Evolutionary conservation across 2,797 vertebrate genomes (phyloP), one percentile per base, ranked within the genome.

Genomic region (Bucorvus abyssinicus): DNA sequence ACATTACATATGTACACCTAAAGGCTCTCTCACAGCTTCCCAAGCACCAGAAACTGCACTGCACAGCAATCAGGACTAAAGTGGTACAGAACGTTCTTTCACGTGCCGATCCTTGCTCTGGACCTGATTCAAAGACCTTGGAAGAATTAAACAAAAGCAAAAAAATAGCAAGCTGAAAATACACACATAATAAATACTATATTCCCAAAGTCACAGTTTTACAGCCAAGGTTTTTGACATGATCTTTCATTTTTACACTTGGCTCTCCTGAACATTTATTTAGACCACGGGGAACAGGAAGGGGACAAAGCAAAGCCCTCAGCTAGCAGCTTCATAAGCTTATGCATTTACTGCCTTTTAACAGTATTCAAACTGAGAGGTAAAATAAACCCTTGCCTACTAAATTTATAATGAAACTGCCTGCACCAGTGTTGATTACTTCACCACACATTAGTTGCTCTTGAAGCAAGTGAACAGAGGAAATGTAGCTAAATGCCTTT

Each of bases 1-100:
- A 34, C 0, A 0, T 40, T 38, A 49, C 1, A 0, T 19, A 14
- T 3, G 4, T 22, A n/a, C 16, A 67, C 7, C 3, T 2, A 81
- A 69, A n/a, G 17, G 23, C 14, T 90, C 0, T 0, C 42, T 40
- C 36, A 38, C 22, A 32, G 10, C 52, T 80, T 44, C 56, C 45
- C 36, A 49, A 77, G 52, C 24, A 59, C 9, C 59, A 90, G 49
- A 9, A 90, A 15, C 27, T 2, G 8, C 2, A 1, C 24, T 52
- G 40, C 7, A 6, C 18, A 47, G 44, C 2, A 0, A 63, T 14
- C 16, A 24, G 49, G 30, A 56, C 32, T 60, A 60, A 70, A 0
- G 0, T 12, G 7, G 44, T 32, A 79, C 17, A n/a, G 23, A 85
- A 57, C 1, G 1, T 13, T 59, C 60, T 55, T 73, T 38, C 44